These are phyloP conservation scores for Lepus europaeus DNA, from an alignment of 2,113 vertebrate genomes.

Conservation along the genomic window DNA sequence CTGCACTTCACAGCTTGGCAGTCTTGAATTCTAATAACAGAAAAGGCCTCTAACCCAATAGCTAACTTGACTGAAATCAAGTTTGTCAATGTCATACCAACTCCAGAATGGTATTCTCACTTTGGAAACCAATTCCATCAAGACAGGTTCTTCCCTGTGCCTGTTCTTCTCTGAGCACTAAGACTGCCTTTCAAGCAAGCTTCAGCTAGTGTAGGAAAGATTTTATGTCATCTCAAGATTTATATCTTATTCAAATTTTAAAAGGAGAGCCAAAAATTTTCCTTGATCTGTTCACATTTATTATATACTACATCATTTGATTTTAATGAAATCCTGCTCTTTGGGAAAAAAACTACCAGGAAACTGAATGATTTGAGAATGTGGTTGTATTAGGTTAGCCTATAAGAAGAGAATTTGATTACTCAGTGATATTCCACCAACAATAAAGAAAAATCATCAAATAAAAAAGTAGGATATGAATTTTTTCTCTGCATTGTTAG, in stretches of 20 bases:
- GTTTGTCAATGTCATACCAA: conserved; percentile 4
- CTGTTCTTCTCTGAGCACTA: conserved; percentile 7
- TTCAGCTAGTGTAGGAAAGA: conserved; percentile 1
- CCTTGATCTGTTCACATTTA: conserved; percentile 23
- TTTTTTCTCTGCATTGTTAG: not conserved
- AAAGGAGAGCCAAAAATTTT: not conserved
- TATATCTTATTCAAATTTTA: conserved; percentile 34
- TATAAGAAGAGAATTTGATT: conserved; percentile 1
- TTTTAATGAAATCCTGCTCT: conserved; percentile 16
- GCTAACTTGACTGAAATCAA: conserved; percentile 15
- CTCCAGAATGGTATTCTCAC: not conserved
- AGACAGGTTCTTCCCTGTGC: not conserved
- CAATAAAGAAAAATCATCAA: conserved; percentile 38
- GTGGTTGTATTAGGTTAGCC: not conserved
- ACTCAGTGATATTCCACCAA: not conserved
- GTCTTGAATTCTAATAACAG: conserved; percentile 36
- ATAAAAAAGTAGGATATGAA: conserved; percentile 1
- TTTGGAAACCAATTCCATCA: conserved; percentile 8
- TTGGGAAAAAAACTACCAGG: conserved; percentile 4
- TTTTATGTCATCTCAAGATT: conserved; percentile 19
- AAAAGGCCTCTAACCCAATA: conserved; percentile 36
- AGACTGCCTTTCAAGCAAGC: conserved; percentile 36
- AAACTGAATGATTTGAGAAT: conserved; percentile 39
- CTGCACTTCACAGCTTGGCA: conserved; percentile 9
- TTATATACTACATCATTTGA: conserved; percentile 18